Conservation (phyloP, 2,888 invertebrate genomes). For the Nezara viridula region DNA sequence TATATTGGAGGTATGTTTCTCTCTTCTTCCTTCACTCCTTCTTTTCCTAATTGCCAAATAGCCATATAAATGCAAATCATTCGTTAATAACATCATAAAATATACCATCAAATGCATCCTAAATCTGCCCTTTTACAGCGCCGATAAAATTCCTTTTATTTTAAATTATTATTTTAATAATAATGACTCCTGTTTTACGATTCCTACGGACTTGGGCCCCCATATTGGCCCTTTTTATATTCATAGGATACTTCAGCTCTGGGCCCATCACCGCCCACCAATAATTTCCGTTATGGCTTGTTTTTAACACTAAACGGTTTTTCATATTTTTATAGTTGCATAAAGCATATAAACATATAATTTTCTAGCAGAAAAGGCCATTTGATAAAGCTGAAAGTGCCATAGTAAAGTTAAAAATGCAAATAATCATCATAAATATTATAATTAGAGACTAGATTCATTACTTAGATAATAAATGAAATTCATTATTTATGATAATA, state of each 20-base stretch:
- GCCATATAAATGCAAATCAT: conserved; percentile 42
- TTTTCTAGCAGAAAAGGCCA: neutral
- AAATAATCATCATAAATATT: no score
- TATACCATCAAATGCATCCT: conserved; percentile 26
- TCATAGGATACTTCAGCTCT: conserved; percentile 39
- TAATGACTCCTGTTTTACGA: conserved; percentile 49
- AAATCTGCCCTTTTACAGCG: conserved; percentile 29
- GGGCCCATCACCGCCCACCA: neutral
- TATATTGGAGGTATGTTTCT: no score
- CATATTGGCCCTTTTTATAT: conserved; percentile 56
- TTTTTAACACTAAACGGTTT: conserved; percentile 37
- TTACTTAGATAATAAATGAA: no score
- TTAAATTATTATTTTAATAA: conserved; percentile 57
- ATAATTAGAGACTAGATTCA: no score
- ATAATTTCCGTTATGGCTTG: conserved; percentile 47
- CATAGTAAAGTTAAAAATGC: no score
- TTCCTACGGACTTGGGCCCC: neutral
- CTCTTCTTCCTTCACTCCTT: neutral
- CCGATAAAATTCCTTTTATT: conserved; percentile 51
- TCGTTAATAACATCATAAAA: conserved; percentile 34
- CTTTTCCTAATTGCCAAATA: conserved; percentile 38
- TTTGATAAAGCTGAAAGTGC: neutral
- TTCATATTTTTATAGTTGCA: conserved; percentile 19
- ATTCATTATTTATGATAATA: no score
- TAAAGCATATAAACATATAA: neutral